These are phyloP conservation scores for Mystacides longicornis DNA, from an alignment of 2,888 invertebrate species.

Conservation along the genomic window DNA sequence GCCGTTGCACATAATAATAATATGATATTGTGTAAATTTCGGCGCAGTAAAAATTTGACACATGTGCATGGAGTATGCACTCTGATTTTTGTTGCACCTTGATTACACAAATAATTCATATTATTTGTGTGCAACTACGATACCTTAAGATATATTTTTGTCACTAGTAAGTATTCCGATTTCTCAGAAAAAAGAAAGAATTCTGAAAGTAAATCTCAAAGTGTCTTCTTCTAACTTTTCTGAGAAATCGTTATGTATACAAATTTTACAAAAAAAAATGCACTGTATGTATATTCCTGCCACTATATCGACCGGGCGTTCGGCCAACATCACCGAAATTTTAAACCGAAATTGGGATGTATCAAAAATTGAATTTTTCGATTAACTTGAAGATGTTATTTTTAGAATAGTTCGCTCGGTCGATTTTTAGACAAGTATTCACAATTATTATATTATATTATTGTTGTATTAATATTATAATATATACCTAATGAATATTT, in stretches of 20 bases:
- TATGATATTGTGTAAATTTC: not conserved
- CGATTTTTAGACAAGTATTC: not conserved
- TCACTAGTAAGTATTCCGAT: too few species aligned
- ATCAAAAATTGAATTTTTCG: not conserved
- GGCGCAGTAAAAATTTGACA: too few species aligned
- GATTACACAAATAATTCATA: too few species aligned
- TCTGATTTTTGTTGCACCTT: too few species aligned
- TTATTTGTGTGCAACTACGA: too few species aligned
- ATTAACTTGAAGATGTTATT: not conserved
- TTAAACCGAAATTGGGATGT: not conserved
- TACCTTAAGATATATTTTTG: too few species aligned
- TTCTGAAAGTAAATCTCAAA: not conserved
- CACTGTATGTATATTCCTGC: constrained; percentile 26
- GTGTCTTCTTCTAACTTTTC: not conserved
- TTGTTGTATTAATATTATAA: constrained; percentile 20
- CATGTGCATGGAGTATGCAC: too few species aligned
- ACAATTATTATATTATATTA: constrained; percentile 1
- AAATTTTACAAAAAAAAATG: constrained; percentile 25
- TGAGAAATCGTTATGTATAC: not conserved
- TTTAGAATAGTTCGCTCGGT: not conserved
- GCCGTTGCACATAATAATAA: not conserved
- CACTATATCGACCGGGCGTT: constrained; percentile 17
- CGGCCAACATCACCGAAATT: not conserved
- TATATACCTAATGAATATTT: constrained; percentile 10
- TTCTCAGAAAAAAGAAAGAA: not conserved